Conservation (phyloP, 35 echinoderm and acorn worm genomes). For the Acanthaster planci region DNA sequence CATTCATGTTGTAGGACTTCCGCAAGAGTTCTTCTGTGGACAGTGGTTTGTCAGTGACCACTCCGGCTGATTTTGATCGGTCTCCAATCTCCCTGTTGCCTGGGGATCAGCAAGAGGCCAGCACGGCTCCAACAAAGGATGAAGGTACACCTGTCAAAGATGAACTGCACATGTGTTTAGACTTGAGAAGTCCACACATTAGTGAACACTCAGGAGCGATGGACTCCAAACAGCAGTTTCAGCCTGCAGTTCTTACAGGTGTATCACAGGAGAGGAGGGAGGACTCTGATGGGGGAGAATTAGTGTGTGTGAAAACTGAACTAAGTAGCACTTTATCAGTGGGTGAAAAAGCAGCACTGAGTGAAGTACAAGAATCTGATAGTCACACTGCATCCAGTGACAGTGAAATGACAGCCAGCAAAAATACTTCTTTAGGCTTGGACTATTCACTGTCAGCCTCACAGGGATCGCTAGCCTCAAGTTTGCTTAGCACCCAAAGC, state of each 20-base stretch:
- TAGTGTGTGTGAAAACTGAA: neutral
- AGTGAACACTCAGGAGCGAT: neutral
- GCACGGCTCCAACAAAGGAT: slow-evolving; percentile 15
- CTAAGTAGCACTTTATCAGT: neutral
- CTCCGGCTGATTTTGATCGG: slow-evolving; percentile 72
- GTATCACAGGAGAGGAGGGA: neutral
- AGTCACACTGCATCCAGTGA: neutral
- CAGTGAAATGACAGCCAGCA: neutral
- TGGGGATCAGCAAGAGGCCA: slow-evolving; percentile 32
- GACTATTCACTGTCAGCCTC: slow-evolving; percentile 37
- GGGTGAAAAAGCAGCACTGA: neutral
- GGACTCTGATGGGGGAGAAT: neutral
- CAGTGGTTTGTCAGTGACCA: slow-evolving; percentile 91
- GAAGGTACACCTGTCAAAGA: slow-evolving; percentile 11
- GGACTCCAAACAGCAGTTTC: neutral
- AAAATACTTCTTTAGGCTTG: neutral
- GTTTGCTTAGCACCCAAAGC: slow-evolving; percentile 27
- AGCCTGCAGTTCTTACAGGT: neutral
- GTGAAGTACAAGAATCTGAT: neutral
- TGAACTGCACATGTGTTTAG: neutral
- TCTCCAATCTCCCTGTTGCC: slow-evolving; percentile 34
- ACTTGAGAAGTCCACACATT: neutral
- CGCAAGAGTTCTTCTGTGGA: slow-evolving; percentile 93
- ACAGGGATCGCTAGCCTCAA: slow-evolving; percentile 24
- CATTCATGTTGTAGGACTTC: slow-evolving; percentile 47